phyloP scores from a whole-genome alignment of 2,113 vertebrate genomes.

The Lepus americanus region DNA sequence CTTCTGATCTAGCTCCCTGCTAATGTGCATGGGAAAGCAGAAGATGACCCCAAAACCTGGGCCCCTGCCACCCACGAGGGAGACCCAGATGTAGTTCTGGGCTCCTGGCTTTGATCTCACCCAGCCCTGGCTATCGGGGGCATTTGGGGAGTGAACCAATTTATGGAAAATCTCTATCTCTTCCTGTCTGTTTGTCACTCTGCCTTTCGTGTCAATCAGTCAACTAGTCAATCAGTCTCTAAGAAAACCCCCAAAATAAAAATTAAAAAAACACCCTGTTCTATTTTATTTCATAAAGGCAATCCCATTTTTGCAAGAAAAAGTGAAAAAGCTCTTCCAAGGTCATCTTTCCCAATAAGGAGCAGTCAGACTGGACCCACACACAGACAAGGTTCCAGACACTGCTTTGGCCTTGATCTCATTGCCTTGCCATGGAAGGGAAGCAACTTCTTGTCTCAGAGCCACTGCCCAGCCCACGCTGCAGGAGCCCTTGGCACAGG shows the following conservation, averaged over 20 bases:
- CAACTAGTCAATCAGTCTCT: no score
- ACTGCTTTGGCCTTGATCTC: background rate
- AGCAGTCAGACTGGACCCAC: background rate
- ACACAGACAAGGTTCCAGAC: background rate
- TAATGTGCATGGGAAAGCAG: background rate
- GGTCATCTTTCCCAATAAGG: background rate
- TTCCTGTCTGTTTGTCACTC: no score
- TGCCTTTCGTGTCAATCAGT: no score
- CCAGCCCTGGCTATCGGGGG: no score
- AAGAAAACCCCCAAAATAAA: background rate
- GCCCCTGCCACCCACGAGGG: no score
- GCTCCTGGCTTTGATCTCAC: no score
- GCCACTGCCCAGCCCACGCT: background rate
- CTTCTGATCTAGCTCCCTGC: background rate
- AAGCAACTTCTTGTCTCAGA: conserved; percentile 49
- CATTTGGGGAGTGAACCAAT: no score
- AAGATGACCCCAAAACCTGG: no score
- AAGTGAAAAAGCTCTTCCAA: background rate
- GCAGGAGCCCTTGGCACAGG: background rate
- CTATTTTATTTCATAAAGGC: background rate
- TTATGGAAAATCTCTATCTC: no score
- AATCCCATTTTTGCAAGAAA: background rate
- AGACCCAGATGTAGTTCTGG: no score
- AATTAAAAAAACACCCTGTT: background rate
- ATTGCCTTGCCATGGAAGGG: background rate